phyloP scores from a whole-genome alignment of 2,113 vertebrate species.

The Pholis gunnellus region DNA sequence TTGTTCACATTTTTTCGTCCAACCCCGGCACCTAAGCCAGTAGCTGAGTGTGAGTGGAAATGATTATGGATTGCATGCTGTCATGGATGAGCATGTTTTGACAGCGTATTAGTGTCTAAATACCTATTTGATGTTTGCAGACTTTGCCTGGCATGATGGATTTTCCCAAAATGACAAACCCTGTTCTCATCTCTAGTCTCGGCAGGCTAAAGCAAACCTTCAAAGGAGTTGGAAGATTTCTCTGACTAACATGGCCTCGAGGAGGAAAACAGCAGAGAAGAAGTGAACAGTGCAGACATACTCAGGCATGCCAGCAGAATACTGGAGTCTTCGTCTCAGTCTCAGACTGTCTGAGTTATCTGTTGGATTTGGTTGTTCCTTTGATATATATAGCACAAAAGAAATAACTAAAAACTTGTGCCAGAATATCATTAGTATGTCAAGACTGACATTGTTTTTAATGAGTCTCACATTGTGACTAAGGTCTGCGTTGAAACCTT shows the following conservation, averaged over 20 bases:
- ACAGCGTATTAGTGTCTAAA: constrained; percentile 33
- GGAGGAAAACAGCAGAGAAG: constrained; percentile 26
- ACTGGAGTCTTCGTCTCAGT: background rate
- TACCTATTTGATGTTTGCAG: constrained; percentile 41
- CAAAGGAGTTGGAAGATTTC: constrained; percentile 48
- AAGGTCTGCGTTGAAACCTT: background rate
- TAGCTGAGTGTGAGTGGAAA: background rate
- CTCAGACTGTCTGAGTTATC: background rate
- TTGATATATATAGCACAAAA: background rate
- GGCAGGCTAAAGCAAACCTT: constrained; percentile 46
- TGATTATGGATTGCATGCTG: background rate
- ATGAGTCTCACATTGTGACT: background rate
- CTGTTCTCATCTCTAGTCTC: constrained; percentile 38
- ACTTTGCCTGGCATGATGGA: constrained; percentile 30
- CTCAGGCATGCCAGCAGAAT: constrained; percentile 15
- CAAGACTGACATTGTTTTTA: background rate
- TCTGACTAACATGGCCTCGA: constrained; percentile 45
- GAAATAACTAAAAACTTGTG: background rate
- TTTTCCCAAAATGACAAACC: constrained; percentile 47
- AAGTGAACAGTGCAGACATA: constrained; percentile 14
- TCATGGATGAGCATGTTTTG: background rate
- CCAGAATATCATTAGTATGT: background rate
- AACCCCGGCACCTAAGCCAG: background rate
- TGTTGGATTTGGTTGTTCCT: background rate
- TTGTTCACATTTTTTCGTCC: background rate